phyloP scores from a whole-genome alignment of 2,113 vertebrate species.

The Anguilla japonica region DNA sequence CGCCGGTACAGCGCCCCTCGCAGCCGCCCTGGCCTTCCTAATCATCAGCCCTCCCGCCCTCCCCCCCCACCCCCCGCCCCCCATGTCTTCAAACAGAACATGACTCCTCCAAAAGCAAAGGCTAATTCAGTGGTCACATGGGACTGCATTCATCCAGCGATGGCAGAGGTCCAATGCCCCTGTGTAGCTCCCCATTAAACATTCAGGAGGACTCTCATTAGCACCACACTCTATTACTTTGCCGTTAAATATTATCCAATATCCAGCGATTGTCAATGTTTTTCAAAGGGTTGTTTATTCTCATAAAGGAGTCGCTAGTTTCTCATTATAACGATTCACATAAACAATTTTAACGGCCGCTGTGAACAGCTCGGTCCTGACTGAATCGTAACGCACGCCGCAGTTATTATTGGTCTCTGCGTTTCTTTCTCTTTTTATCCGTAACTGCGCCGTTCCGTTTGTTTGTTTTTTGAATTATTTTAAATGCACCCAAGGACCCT shows the following conservation, averaged over 20 bases:
- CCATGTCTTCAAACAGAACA: conserved; percentile 15
- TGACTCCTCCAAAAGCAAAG: conserved; percentile 19
- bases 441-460: too few relatives aligned
- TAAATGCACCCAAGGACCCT: background rate
- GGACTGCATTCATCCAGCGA: background rate
- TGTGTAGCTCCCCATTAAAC: background rate
- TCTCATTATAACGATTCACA: background rate
- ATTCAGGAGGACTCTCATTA: background rate
- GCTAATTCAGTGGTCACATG: background rate
- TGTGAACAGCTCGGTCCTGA: background rate
- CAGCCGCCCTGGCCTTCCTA: background rate
- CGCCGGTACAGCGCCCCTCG: background rate
- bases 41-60: background rate
- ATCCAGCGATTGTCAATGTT: background rate
- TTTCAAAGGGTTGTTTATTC: background rate
- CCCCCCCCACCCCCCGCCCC: too few relatives aligned
- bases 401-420: background rate
- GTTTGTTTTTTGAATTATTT: background rate
- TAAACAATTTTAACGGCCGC: background rate
- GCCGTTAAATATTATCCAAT: background rate
- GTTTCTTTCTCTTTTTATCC: too few relatives aligned
- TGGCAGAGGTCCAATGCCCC: conserved; percentile 9
- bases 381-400: background rate
- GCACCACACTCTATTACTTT: background rate
- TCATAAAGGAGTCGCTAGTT: background rate